Conservation (phyloP, 2,113 vertebrate genomes). For the Ornithorhynchus anatinus region DNA sequence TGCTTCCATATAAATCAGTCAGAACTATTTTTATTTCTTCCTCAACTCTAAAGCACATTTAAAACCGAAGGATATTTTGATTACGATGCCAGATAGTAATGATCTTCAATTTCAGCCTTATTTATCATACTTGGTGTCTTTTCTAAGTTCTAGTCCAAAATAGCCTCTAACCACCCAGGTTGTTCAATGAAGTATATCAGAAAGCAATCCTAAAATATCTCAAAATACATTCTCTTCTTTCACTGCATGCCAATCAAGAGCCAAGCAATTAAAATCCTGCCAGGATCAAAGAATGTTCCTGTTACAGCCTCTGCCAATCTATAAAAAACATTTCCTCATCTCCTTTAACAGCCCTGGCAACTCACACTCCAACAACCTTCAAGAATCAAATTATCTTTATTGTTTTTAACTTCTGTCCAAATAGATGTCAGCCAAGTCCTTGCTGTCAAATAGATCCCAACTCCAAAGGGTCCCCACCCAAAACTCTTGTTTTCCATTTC, state of each 20-base stretch:
- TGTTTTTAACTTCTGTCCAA: slow-evolving; percentile 54
- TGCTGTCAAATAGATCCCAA: slow-evolving; percentile 18
- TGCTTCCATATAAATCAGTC: slow-evolving; percentile 33
- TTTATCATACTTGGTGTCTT: slow-evolving; percentile 62
- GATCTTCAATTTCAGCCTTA: slow-evolving; percentile 54
- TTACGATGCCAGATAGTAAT: slow-evolving; percentile 27
- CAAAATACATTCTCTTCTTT: slow-evolving; percentile 59
- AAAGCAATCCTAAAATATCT: slow-evolving; percentile 66
- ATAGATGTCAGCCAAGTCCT: slow-evolving; percentile 54
- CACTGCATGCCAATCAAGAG: slow-evolving; percentile 65
- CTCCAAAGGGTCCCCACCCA: slow-evolving; percentile 17
- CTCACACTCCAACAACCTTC: slow-evolving; percentile 4
- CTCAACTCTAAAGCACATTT: slow-evolving; percentile 41
- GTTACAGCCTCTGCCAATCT: slow-evolving; percentile 36
- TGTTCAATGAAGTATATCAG: slow-evolving; percentile 60
- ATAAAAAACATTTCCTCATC: slow-evolving; percentile 64
- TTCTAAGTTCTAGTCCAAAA: slow-evolving; percentile 71
- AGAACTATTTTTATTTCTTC: slow-evolving; percentile 39
- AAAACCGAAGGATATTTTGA: slow-evolving; percentile 50
- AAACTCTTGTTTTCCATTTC: slow-evolving; percentile 3
- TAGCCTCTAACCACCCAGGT: slow-evolving; percentile 67
- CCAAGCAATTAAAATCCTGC: slow-evolving; percentile 76
- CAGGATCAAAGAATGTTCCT: slow-evolving; percentile 65
- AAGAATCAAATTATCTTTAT: slow-evolving; percentile 46
- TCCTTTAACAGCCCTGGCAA: slow-evolving; percentile 5